Base-by-base conservation (phyloP, 1,140 invertebrate species). In the Pseudomyrmex cubaensis region DNA sequence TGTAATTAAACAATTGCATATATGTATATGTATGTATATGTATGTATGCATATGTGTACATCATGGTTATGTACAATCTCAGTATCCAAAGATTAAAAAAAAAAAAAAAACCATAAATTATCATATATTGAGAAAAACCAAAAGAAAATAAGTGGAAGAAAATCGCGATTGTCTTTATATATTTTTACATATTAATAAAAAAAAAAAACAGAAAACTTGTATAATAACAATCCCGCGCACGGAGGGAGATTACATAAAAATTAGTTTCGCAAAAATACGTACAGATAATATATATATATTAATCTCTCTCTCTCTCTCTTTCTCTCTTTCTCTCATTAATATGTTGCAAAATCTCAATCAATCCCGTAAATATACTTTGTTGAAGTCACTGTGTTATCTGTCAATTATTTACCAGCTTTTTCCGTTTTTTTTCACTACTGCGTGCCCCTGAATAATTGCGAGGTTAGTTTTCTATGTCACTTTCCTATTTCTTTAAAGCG, bases 391-490 rank as follows among this genome's bases (percentile, higher is more conserved):
- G 78, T 76, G 50, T 86, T 83, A 62, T 61, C 57, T 35, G 82
- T 84, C 83, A 69, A 90, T 93, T 90, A 93, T 92, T 93, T 90
- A 93, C 88, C 87, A 91, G 89, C 78, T 85, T 91, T 93, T 91
- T 92, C 86, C 92, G 91, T 91, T 90, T 91, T 83, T 77, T 88
- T 87, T 89, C 90, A 91, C 90, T 90, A 91, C 87, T 92, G 89
- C 89, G 88, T 91, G 91, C 80, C 91, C 92, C 92, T 89, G 90
- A 92, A 89, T 88, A 86, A 92, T 92, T 93, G 87, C 87, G 93
- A 94, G 93, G 93, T 94, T 89, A 94, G 93, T 94, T 93, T 94
- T 94, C 90, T 94, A 94, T 85, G 91, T 94, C 89, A 94, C 93
- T 91, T 94, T 94, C 85, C 89, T 94, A 89, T 94, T 94, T 89